Evolutionary conservation across 1,140 invertebrate species (phyloP), one percentile per base, ranked within the genome.

Genomic region (Phthorimaea operculella): DNA sequence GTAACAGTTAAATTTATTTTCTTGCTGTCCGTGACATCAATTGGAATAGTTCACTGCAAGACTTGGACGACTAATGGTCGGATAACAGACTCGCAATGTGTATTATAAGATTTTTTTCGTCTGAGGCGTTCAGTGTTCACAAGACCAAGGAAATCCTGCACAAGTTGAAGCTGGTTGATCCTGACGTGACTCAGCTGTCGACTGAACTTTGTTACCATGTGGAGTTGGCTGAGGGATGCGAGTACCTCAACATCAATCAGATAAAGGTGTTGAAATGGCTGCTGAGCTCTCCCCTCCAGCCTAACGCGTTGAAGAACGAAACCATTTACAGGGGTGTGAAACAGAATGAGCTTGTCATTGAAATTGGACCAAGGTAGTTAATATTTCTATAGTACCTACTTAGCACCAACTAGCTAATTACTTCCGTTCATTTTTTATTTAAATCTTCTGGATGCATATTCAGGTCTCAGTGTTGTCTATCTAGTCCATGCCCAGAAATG

Each of bases 341-440:
- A 44, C 55, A 68, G 36, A 69, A 87, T 62, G 79, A 86, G 52
- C 62, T 88, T 4, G 55, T 93, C 18, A 89, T 94, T 64, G 93
- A 95, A 89, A 92, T 94, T 76, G 93, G 93, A 21, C 93, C 93
- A 36, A 90, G 92, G 87, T 93, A n/a, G n/a, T n/a, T n/a, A n/a
- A n/a, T n/a, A n/a, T n/a, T n/a, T n/a, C n/a, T n/a, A n/a, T n/a
- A n/a, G n/a, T n/a, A n/a, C n/a, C n/a, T n/a, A n/a, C n/a, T n/a
- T n/a, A n/a, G n/a, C n/a, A n/a, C n/a, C n/a, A n/a, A n/a, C n/a
- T n/a, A n/a, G n/a, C n/a, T n/a, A n/a, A n/a, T n/a, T n/a, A n/a
- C n/a, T n/a, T n/a, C n/a, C n/a, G n/a, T n/a, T n/a, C n/a, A n/a
- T n/a, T n/a, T n/a, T n/a, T n/a, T n/a, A n/a, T n/a, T n/a, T n/a